Evolutionary conservation across 2,797 vertebrate species (phyloP).

Genomic region (Mycteria americana): DNA sequence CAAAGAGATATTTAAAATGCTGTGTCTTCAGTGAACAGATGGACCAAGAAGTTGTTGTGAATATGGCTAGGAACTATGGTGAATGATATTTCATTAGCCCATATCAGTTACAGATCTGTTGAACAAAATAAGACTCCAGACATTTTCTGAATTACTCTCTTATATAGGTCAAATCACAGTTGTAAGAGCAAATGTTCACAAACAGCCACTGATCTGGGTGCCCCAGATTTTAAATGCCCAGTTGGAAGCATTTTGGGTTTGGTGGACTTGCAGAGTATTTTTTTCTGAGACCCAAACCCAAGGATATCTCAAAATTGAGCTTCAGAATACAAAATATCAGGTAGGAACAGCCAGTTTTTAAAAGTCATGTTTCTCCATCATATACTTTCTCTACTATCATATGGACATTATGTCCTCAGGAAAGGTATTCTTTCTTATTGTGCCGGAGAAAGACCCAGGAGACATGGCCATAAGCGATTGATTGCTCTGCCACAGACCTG

Average conservation of each 20-base stretch:
- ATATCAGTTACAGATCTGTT: slow-evolving; percentile 66
- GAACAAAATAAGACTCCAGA: slow-evolving; percentile 64
- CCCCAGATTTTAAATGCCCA: slow-evolving; percentile 46
- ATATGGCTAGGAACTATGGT: slow-evolving; percentile 66
- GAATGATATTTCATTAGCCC: slow-evolving; percentile 70
- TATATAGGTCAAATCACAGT: slow-evolving; percentile 66
- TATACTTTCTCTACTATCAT: not conserved
- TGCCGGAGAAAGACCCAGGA: not conserved
- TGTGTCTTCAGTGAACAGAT: slow-evolving; percentile 64
- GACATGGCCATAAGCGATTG: rapidly evolving
- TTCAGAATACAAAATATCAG: not conserved
- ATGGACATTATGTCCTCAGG: not conserved
- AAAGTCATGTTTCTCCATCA: not conserved
- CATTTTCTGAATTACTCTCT: slow-evolving; percentile 59
- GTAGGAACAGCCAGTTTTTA: not conserved
- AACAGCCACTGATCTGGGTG: slow-evolving; percentile 36
- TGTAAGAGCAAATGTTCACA: slow-evolving; percentile 63
- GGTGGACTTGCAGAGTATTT: not conserved
- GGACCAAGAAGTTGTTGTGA: slow-evolving; percentile 68
- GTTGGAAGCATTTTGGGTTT: slow-evolving; percentile 27
- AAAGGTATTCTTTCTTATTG: not conserved
- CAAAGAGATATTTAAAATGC: slow-evolving; percentile 62
- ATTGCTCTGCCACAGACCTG: not conserved
- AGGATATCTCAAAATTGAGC: not conserved
- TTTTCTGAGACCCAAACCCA: not conserved